These are phyloP conservation scores for Neoarius graeffei DNA, from an alignment of 2,113 vertebrate genomes.

Conservation along the genomic window DNA sequence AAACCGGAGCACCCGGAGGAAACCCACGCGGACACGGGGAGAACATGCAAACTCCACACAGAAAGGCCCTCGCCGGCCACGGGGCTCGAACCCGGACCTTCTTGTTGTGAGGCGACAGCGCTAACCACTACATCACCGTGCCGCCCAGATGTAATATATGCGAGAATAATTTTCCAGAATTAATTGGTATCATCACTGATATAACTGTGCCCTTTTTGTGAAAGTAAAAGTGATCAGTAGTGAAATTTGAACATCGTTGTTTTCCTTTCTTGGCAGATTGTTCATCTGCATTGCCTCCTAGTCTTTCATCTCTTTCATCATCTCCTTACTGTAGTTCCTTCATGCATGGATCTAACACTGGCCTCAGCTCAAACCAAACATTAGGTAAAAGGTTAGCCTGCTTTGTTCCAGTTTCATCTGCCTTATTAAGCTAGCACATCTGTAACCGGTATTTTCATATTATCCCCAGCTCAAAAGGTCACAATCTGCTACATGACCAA, in stretches of 20 bases:
- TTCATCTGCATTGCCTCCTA: not conserved
- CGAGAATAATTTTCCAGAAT: not conserved
- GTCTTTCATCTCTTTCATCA: not conserved
- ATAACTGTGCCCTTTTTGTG: not conserved
- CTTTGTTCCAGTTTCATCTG: slow-evolving; percentile 63
- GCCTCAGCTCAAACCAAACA: slow-evolving; percentile 65
- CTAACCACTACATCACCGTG: too few species aligned
- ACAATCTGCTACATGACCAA: slow-evolving; percentile 39
- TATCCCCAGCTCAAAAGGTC: slow-evolving; percentile 59
- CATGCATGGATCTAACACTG: slow-evolving; percentile 34
- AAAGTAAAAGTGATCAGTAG: not conserved
- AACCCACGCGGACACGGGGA: too few species aligned
- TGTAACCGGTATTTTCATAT: slow-evolving; percentile 51
- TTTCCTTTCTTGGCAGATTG: not conserved
- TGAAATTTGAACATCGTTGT: not conserved
- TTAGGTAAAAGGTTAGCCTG: slow-evolving; percentile 64
- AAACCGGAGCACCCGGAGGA: too few species aligned
- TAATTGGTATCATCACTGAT: not conserved
- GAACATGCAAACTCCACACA: too few species aligned
- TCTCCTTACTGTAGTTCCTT: slow-evolving; percentile 33
- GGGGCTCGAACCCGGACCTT: too few species aligned
- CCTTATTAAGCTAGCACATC: slow-evolving; percentile 70
- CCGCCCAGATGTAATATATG: not conserved
- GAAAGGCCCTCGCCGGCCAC: too few species aligned
- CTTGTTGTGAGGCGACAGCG: too few species aligned